These are phyloP conservation scores for Poliocrania exsul DNA, from an alignment of 2,797 vertebrate species.

Conservation along the genomic window DNA sequence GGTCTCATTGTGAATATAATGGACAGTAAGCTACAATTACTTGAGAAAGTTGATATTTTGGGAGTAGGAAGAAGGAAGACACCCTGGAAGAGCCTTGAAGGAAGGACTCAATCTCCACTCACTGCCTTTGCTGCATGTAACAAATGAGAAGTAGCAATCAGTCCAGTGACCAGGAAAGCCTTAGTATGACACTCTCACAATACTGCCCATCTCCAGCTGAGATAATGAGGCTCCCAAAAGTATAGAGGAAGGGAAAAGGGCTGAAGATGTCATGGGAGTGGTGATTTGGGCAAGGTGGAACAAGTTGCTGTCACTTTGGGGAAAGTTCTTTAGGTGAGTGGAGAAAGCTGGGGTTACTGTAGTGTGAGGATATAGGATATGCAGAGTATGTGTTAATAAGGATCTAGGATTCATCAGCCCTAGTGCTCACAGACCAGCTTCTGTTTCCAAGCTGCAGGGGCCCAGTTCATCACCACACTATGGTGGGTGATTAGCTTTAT, in stretches of 20 bases:
- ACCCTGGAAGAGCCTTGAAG: not conserved
- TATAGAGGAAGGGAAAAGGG: not conserved
- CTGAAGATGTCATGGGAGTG: not conserved
- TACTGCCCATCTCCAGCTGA: not conserved
- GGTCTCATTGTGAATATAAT: not conserved
- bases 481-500: not conserved
- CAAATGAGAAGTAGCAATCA: not conserved
- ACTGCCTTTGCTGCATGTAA: not conserved
- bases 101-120: not conserved
- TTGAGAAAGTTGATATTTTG: not conserved
- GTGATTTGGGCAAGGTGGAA: not conserved
- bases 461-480: not conserved
- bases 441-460: not conserved
- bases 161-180: not conserved
- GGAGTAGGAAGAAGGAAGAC: not conserved
- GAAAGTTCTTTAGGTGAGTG: not conserved
- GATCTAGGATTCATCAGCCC: not conserved
- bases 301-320: not conserved
- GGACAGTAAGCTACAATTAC: not conserved
- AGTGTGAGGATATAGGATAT: not conserved
- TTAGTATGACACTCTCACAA: not conserved
- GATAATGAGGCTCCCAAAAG: not conserved
- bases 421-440: not conserved
- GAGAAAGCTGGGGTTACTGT: not conserved
- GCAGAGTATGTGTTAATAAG: no score